Evolutionary conservation across 2,113 vertebrate species (phyloP), one percentile per base, ranked within the genome.

Genomic region (Nyctereutes procyonoides): DNA sequence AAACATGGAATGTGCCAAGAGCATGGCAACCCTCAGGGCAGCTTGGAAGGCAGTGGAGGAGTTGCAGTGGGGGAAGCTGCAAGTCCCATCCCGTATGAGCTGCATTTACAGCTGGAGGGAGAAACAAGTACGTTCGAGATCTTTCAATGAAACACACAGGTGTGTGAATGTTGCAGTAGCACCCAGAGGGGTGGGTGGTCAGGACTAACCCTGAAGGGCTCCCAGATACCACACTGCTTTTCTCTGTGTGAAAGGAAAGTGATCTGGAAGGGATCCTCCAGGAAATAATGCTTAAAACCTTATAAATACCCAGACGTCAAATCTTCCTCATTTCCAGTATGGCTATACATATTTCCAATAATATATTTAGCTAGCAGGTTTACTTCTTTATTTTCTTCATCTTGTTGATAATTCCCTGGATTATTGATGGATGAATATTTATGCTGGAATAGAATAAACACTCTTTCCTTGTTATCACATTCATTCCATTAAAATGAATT

Each of bases 41-140:
- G 4, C 12, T 0, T 4, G 48, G n/a, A 17, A 16, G 22, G 0
- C 51, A 0, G n/a, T 0, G 1, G 48, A 3, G 32, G 24, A 5
- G 35, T 26, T 3, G 8, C 11, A 5, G 0, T 1, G 5, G 26
- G 10, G 56, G 24, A 13, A 55, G 53, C 32, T 43, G 76, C 38
- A 0, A 5, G n/a, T 24, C 12, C 53, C 35, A 13, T 26, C 1
- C 51, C 30, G 17, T 51, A 10, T 1, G 26, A 19, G 63, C n/a
- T 10, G 26, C 74, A 0, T 2, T 60, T 60, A 0, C 28, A 13
- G 13, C 53, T 6, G 32, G 32, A 7, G 2, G 24, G 74, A 28
- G 56, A 10, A 58, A 7, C 2, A 20, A 11, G 1, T 8, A 0
- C 0, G 4, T 15, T 1, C 5, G 20, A n/a, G 16, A 32, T 2